Evolutionary conservation across 2,113 vertebrate species (phyloP).

Genomic region (Otus sunia): DNA sequence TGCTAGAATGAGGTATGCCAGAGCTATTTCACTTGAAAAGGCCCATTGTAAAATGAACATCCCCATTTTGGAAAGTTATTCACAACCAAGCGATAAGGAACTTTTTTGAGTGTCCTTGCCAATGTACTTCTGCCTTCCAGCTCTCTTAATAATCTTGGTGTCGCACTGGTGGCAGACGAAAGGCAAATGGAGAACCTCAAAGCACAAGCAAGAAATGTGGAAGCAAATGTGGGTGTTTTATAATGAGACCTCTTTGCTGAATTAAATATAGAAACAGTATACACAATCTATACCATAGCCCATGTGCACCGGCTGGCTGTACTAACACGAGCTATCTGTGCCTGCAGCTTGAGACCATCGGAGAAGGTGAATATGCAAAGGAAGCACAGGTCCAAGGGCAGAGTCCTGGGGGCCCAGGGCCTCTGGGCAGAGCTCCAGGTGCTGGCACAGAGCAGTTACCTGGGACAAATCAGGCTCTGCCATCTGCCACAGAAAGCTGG

Average conservation of each 20-base stretch:
- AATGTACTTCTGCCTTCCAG: neutral
- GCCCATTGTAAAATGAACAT: neutral
- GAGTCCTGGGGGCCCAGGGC: neutral
- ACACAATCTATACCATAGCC: neutral
- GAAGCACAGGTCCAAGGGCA: neutral
- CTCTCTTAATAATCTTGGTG: neutral
- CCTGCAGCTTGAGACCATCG: neutral
- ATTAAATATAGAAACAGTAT: neutral
- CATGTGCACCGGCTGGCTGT: neutral
- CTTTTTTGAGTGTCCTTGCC: neutral
- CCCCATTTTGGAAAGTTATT: neutral
- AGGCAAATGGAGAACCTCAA: neutral
- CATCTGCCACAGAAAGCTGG: constrained; percentile 42
- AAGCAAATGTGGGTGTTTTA: neutral
- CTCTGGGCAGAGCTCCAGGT: constrained; percentile 17
- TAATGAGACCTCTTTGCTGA: neutral
- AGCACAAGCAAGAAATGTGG: neutral
- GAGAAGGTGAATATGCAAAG: constrained; percentile 5
- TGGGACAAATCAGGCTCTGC: constrained; percentile 17
- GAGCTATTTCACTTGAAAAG: neutral
- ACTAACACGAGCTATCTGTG: neutral
- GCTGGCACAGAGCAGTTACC: neutral
- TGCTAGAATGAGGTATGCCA: neutral
- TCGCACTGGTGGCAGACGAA: neutral
- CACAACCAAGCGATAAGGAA: neutral